Conservation (phyloP, 2,888 invertebrate genomes). For the Corbicula japonica region DNA sequence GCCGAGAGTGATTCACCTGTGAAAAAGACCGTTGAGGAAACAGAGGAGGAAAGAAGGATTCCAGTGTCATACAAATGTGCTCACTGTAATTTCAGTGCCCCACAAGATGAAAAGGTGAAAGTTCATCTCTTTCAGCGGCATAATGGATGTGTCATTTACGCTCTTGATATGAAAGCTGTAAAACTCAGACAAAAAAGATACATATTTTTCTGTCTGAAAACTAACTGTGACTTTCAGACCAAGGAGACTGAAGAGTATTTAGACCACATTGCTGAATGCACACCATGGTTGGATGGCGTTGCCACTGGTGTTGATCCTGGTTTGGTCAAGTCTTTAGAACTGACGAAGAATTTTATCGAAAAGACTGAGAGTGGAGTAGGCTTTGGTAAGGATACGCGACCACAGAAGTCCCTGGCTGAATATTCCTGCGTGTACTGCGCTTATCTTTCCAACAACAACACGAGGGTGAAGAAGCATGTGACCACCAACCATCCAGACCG, state of each 20-base stretch:
- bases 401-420: slow-evolving; percentile 59
- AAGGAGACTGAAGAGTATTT: slow-evolving; percentile 71
- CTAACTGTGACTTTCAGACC: slow-evolving; percentile 74
- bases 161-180: slow-evolving; percentile 72
- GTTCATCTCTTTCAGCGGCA: slow-evolving; percentile 69
- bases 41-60: slow-evolving; percentile 63
- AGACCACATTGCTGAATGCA: slow-evolving; percentile 74
- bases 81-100: slow-evolving; percentile 73
- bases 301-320: slow-evolving; percentile 58
- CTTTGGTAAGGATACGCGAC: slow-evolving; percentile 52
- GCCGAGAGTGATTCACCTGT: slow-evolving; percentile 56
- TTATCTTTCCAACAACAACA: slow-evolving; percentile 70
- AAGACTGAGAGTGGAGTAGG: slow-evolving; percentile 57
- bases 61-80: slow-evolving; percentile 75
- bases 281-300: slow-evolving; percentile 67
- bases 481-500: slow-evolving; percentile 65
- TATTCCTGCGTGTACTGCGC: slow-evolving; percentile 75
- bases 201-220: slow-evolving; percentile 77
- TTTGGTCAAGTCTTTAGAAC: slow-evolving; percentile 66
- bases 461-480: slow-evolving; percentile 74
- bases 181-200: slow-evolving; percentile 69
- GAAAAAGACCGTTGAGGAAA: slow-evolving; percentile 50
- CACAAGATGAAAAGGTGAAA: slow-evolving; percentile 66
- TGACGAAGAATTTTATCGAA: slow-evolving; percentile 64
- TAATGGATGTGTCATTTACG: slow-evolving; percentile 69